phyloP scores from a whole-genome alignment of 1,140 invertebrate species.

The Drosophila sturtevanti region DNA sequence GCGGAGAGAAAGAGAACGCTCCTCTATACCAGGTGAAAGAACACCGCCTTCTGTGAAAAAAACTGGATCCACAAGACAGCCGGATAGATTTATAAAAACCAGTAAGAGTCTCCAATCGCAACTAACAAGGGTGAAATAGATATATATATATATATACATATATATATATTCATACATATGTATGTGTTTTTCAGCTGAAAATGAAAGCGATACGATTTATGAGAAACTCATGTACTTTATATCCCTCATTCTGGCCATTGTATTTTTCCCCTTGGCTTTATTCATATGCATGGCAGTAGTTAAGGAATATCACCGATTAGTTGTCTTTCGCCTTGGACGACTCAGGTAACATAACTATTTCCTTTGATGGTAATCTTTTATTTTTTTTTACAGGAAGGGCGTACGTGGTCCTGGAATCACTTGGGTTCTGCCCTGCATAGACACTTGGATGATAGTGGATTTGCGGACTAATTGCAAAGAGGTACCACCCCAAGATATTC shows the following conservation, averaged over 20 bases:
- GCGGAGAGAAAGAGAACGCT: no score
- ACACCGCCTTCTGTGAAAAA: neutral
- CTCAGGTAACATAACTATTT: slow-evolving; percentile 83
- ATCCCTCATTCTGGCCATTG: slow-evolving; percentile 88
- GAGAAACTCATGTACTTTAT: slow-evolving; percentile 90
- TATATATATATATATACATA: no score
- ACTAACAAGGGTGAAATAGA: no score
- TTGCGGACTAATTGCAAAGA: slow-evolving; percentile 89
- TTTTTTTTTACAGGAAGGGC: slow-evolving; percentile 12
- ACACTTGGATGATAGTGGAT: slow-evolving; percentile 88
- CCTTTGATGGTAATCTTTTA: slow-evolving; percentile 47
- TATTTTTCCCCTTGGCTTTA: slow-evolving; percentile 91
- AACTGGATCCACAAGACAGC: neutral
- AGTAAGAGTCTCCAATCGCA: neutral
- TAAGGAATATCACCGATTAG: slow-evolving; percentile 90
- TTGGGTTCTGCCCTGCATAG: slow-evolving; percentile 90
- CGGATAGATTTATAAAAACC: neutral
- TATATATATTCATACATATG: neutral
- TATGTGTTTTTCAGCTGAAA: slow-evolving; percentile 37
- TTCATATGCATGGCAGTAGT: slow-evolving; percentile 89
- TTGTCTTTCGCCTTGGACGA: slow-evolving; percentile 93
- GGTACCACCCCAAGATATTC: slow-evolving; percentile 88
- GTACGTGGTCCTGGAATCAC: slow-evolving; percentile 83
- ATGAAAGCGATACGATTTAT: neutral
- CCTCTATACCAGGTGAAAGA: neutral